Conservation (phyloP, 2,113 vertebrate genomes). For the Carassius carassius region DNA sequence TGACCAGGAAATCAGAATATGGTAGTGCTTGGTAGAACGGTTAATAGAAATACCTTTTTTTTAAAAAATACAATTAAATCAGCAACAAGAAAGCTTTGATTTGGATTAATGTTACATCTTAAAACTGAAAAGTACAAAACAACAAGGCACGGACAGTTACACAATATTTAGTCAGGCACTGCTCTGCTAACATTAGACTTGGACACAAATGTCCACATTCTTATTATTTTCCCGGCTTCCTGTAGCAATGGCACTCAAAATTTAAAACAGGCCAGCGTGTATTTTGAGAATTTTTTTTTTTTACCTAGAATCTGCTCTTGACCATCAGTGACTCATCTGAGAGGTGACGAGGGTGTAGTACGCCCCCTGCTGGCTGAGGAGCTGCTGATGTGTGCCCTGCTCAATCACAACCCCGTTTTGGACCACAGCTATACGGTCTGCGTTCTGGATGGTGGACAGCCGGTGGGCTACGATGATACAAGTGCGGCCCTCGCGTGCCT, state of each 20-base stretch:
- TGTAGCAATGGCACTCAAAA: neutral
- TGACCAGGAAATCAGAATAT: neutral
- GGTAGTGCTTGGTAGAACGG: conserved; percentile 10
- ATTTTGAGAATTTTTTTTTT: neutral
- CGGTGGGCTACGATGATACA: conserved; percentile 92
- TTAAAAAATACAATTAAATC: neutral
- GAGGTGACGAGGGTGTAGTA: conserved; percentile 86
- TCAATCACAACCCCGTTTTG: conserved; percentile 82
- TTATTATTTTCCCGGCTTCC: neutral
- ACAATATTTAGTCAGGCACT: neutral
- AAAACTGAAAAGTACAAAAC: neutral
- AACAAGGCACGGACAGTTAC: neutral
- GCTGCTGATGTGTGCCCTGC: conserved; percentile 88
- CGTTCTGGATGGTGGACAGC: conserved; percentile 92
- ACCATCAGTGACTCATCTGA: conserved; percentile 71
- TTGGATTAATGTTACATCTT: neutral
- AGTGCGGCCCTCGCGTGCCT: conserved; percentile 87
- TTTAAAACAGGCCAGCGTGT: neutral
- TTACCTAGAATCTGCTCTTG: neutral
- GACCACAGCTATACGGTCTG: conserved; percentile 86
- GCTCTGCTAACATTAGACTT: neutral
- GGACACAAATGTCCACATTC: neutral
- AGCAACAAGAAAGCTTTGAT: neutral
- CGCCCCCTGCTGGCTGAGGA: conserved; percentile 81
- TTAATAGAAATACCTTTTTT: neutral